A percentile compares a stretch with the other conserved stretches of the same genome.
Conservation (phyloP, 2,888 invertebrate species). For the Brenthis ino region DNA sequence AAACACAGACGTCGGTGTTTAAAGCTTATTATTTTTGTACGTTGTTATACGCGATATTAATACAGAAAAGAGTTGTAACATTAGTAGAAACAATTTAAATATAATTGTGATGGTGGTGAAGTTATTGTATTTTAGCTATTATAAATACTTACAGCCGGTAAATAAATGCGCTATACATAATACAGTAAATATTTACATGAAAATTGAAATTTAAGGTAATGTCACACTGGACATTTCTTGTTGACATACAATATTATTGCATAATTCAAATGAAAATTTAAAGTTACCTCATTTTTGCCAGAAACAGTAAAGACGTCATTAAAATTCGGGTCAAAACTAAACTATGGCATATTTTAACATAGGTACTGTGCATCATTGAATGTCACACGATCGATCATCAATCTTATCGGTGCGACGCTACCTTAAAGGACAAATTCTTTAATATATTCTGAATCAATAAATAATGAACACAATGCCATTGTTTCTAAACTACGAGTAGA, state of each 20-base stretch:
- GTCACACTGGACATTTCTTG: background rate
- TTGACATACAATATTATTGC: background rate
- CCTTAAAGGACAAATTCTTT: constrained; percentile 47
- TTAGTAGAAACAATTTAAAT: constrained; percentile 49
- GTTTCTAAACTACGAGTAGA: constrained; percentile 53
- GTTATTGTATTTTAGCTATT: constrained; percentile 48
- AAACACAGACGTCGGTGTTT: constrained; percentile 57
- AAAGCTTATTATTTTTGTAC: constrained; percentile 81
- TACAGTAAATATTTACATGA: constrained; percentile 69
- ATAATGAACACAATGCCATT: constrained; percentile 62
- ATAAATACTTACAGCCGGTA: constrained; percentile 75
- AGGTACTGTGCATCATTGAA: constrained; percentile 11
- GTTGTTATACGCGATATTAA: constrained; percentile 75
- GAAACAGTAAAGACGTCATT: background rate
- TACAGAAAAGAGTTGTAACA: constrained; percentile 59
- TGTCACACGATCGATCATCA: constrained; percentile 25
- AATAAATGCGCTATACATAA: constrained; percentile 78
- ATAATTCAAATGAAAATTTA: no score
- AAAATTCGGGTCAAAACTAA: constrained; percentile 5
- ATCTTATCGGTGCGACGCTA: constrained; percentile 44
- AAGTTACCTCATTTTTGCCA: no score
- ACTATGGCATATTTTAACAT: background rate
- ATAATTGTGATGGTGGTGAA: constrained; percentile 47
- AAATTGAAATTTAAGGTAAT: constrained; percentile 29
- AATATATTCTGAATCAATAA: constrained; percentile 61